Conservation (phyloP, 2,888 invertebrate species). For the Ferdinandea cuprea region DNA sequence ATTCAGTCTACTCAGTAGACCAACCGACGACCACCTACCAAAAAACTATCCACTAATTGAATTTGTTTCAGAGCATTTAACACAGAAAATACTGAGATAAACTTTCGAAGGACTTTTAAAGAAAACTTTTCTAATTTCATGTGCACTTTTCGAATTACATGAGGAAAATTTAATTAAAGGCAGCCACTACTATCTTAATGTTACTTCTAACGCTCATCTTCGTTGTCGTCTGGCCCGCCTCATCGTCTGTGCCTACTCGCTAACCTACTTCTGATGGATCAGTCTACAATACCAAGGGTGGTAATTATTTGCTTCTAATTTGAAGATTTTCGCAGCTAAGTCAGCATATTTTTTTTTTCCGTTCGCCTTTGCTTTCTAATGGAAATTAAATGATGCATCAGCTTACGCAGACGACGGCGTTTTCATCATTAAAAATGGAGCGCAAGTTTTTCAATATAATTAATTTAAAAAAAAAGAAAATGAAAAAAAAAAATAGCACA, state of each 20-base stretch:
- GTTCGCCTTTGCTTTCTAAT: slow-evolving; percentile 37
- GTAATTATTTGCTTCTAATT: slow-evolving; percentile 65
- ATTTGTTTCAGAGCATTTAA: slow-evolving; percentile 71
- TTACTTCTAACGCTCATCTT: slow-evolving; percentile 40
- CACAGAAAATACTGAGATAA: slow-evolving; percentile 65
- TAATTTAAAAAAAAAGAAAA: slow-evolving; percentile 58
- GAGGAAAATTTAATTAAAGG: slow-evolving; percentile 68
- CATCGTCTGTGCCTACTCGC: not conserved
- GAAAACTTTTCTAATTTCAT: slow-evolving; percentile 73
- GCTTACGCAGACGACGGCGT: slow-evolving; percentile 41
- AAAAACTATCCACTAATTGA: slow-evolving; percentile 62
- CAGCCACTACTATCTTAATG: slow-evolving; percentile 59
- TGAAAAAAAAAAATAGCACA: slow-evolving; percentile 39
- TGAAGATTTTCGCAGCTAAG: slow-evolving; percentile 45
- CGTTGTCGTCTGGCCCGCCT: too few relatives aligned
- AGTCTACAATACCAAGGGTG: slow-evolving; percentile 31
- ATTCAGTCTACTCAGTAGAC: slow-evolving; percentile 35
- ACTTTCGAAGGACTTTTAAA: slow-evolving; percentile 61
- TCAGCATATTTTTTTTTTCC: slow-evolving; percentile 15
- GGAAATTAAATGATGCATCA: slow-evolving; percentile 69
- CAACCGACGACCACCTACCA: slow-evolving; percentile 14
- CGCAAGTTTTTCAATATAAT: slow-evolving; percentile 58
- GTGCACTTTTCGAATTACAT: slow-evolving; percentile 72
- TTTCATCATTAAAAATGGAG: slow-evolving; percentile 50
- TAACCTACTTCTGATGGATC: slow-evolving; percentile 60